A percentile compares a stretch with the other conserved stretches of the same genome.
Evolutionary conservation across 2,113 vertebrate genomes (phyloP).

Genomic region (Microtus pennsylvanicus): DNA sequence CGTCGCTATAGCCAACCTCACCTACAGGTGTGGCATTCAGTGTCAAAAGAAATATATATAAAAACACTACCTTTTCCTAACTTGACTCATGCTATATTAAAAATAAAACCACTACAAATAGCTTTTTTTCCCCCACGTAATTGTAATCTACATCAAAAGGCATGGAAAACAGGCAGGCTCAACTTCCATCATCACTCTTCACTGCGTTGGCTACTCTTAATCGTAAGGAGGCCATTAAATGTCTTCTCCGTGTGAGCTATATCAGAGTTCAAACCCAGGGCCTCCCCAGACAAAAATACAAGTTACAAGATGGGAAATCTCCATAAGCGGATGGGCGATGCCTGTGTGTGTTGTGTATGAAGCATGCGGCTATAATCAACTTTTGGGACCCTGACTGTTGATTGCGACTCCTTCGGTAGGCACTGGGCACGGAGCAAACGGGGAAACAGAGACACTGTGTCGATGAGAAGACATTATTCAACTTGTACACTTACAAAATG

Average conservation of each 20-base stretch:
- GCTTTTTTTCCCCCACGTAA: background rate
- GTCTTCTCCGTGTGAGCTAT: background rate
- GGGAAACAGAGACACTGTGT: background rate
- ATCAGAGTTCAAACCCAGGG: background rate
- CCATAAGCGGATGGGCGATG: too few relatives aligned
- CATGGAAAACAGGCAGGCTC: background rate
- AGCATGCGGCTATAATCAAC: background rate
- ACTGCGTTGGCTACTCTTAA: background rate
- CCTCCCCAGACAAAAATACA: background rate
- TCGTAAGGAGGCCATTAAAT: background rate
- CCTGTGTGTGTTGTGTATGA: background rate
- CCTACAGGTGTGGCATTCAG: background rate
- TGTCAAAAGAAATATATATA: background rate
- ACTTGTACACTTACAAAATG: background rate
- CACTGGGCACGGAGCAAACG: background rate
- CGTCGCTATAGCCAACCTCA: constrained; percentile 1
- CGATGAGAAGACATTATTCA: background rate
- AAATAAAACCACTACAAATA: constrained; percentile 6
- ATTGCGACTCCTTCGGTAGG: background rate
- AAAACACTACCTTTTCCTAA: background rate
- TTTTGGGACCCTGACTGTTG: background rate
- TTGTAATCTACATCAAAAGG: background rate
- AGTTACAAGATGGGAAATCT: background rate
- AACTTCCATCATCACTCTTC: background rate
- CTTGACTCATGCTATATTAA: background rate